Base-by-base conservation (phyloP, 2,797 vertebrate genomes). In the Karalla daura region DNA sequence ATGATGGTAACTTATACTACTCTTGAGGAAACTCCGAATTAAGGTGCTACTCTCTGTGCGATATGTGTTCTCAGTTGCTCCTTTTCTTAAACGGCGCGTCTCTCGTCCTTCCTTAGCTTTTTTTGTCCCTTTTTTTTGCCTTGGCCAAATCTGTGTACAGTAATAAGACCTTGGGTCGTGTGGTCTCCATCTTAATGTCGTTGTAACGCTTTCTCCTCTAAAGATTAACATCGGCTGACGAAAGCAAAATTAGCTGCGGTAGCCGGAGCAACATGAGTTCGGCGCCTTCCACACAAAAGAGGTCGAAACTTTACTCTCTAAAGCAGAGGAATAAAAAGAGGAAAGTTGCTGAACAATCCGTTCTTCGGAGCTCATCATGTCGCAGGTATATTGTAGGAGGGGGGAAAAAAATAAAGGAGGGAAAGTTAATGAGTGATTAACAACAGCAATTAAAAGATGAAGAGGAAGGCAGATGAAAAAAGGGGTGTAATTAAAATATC, bases 371-470 rank as follows among this genome's bases (percentile, higher is more conserved):
- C 93, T 94, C 95, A 95, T 96, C 95, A 91, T 95, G 95, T 95
- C 94, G 90, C 93, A 70, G 95, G 95, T 95, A 95, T 94, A 96
- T 95, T 94, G 58, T 95, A 94, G 94, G 92, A 94, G n/a, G n/a
- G n/a, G n/a, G n/a, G 94, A 27, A 49, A 64, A 95, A 94, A 95
- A 94, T 46, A 81, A 66, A 81, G 52, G 54, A 66, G 73, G 60
- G 50, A 91, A 95, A 95, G 95, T 96, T 98, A 97, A 98, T 98
- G 95, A 98, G 96, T 97, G 96, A 98, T 98, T 98, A 98, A 97
- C 96, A 97, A 95, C 95, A 95, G 96, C 96, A 98, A 98, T 98
- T 98, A 98, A 98, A 97, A 97, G 95, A 97, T 96, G 96, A 97
- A 94, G 95, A 96, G 83, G 78, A 88, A 84, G 86, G 86, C 81